phyloP scores from a whole-genome alignment of 1,140 invertebrate species.

The Scaptodrosophila lebanonensis region DNA sequence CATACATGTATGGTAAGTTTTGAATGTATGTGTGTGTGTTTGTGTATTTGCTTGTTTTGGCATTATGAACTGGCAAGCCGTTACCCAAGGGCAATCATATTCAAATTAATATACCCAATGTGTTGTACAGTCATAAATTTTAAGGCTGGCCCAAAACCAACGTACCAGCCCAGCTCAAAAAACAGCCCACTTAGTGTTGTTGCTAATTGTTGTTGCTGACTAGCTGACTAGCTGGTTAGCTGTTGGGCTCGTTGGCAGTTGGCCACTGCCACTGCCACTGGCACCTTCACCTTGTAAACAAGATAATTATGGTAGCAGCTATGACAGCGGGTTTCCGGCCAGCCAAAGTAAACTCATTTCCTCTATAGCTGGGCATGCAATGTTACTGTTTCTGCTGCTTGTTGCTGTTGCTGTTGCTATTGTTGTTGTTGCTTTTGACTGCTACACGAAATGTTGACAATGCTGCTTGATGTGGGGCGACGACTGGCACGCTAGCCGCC shows the following conservation, averaged over 20 bases:
- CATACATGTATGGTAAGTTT: not conserved
- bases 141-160: constrained; percentile 24
- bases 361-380: constrained; percentile 39
- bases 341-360: constrained; percentile 67
- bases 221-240: constrained; percentile 3
- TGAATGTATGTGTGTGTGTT: constrained; percentile 9
- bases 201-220: constrained; percentile 13
- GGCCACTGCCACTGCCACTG: constrained; percentile 23
- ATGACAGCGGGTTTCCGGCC: constrained; percentile 68
- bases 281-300: constrained; percentile 73
- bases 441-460: constrained; percentile 65
- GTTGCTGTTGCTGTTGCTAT: not conserved
- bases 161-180: too few species aligned
- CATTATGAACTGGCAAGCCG: constrained; percentile 61
- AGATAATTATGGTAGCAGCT: constrained; percentile 74
- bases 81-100: constrained; percentile 63
- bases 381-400: too few species aligned
- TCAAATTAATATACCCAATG: constrained; percentile 76
- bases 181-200: constrained; percentile 9
- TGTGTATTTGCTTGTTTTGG: constrained; percentile 36
- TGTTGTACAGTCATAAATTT: constrained; percentile 71
- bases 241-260: constrained; percentile 13
- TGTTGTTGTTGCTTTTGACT: constrained; percentile 36
- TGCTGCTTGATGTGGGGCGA: constrained; percentile 22
- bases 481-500: constrained; percentile 5